Conservation (phyloP, 2,113 vertebrate genomes). For the Cyprinodon brontotheroides region DNA sequence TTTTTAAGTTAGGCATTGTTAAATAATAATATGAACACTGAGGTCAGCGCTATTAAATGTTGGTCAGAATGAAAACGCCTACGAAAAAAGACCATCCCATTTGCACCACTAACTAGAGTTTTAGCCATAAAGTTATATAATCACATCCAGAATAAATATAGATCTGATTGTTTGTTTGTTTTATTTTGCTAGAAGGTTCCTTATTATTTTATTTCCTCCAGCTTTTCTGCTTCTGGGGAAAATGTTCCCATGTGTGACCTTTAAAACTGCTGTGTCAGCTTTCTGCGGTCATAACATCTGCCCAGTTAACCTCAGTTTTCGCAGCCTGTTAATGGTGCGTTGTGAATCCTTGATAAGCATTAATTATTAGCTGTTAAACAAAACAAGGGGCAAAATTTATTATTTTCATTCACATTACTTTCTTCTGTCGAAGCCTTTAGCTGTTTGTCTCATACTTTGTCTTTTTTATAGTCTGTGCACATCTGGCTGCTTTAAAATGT, state of each 20-base stretch:
- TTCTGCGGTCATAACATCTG: constrained; percentile 10
- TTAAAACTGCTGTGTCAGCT: constrained; percentile 47
- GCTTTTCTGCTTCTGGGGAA: constrained; percentile 12
- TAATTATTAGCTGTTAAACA: constrained; percentile 22
- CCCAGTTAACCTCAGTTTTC: constrained; percentile 37
- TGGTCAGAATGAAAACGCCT: constrained; percentile 38
- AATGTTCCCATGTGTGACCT: constrained; percentile 28
- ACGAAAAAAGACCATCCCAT: constrained; percentile 5
- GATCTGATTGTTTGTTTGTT: neutral
- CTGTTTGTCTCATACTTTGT: constrained; percentile 26
- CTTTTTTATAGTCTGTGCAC: neutral
- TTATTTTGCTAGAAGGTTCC: neutral
- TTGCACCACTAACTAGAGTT: constrained; percentile 21
- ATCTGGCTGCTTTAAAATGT: constrained; percentile 38
- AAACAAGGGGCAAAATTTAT: constrained; percentile 29
- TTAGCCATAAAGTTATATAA: constrained; percentile 35
- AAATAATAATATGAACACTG: constrained; percentile 39
- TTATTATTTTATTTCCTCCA: neutral
- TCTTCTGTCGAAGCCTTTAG: constrained; percentile 16
- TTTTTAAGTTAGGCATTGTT: constrained; percentile 46
- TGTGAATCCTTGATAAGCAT: constrained; percentile 33
- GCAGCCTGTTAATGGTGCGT: constrained; percentile 35
- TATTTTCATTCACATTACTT: constrained; percentile 37
- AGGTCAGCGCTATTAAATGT: constrained; percentile 40
- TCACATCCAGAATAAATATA: neutral